phyloP scores from a whole-genome alignment of 2,888 invertebrate species.

The Polyommatus iphigenia region DNA sequence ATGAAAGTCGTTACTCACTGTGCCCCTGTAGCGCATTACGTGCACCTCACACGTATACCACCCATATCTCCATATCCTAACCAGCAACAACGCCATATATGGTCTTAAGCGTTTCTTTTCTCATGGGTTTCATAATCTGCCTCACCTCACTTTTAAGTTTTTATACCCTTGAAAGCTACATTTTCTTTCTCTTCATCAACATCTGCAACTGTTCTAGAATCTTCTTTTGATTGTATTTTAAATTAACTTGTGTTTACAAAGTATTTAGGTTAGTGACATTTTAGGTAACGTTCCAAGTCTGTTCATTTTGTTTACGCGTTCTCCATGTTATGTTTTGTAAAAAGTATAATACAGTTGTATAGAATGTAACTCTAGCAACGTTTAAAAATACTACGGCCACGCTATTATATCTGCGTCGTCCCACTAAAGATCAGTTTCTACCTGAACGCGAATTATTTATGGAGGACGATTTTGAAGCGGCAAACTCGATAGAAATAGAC shows the following conservation, averaged over 20 bases:
- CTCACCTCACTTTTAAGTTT: slow-evolving; percentile 8
- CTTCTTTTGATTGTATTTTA: background rate
- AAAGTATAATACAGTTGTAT: slow-evolving; percentile 12
- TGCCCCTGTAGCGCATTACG: slow-evolving; percentile 36
- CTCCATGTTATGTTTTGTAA: background rate
- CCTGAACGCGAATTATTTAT: slow-evolving; percentile 29
- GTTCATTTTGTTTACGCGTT: background rate
- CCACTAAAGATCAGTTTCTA: slow-evolving; percentile 30
- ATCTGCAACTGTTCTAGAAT: background rate
- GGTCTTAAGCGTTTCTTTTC: slow-evolving; percentile 18
- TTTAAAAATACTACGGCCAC: slow-evolving; percentile 27
- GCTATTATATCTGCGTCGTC: slow-evolving; percentile 24
- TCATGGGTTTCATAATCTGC: slow-evolving; percentile 12
- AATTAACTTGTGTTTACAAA: background rate
- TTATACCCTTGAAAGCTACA: background rate
- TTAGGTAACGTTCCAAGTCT: background rate
- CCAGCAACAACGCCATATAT: slow-evolving; percentile 11
- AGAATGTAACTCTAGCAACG: slow-evolving; percentile 26
- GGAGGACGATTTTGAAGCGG: slow-evolving; percentile 24
- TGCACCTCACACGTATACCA: slow-evolving; percentile 27
- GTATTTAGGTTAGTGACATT: background rate
- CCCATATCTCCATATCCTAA: slow-evolving; percentile 30
- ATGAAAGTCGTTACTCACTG: slow-evolving; percentile 70
- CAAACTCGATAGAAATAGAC: slow-evolving; percentile 14
- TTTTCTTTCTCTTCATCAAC: background rate